Percentiles rank a stretch among this genome's conserved stretches.
These are phyloP conservation scores for Prolemur simus DNA, from an alignment of 2,113 vertebrate genomes.

Conservation along the genomic window DNA sequence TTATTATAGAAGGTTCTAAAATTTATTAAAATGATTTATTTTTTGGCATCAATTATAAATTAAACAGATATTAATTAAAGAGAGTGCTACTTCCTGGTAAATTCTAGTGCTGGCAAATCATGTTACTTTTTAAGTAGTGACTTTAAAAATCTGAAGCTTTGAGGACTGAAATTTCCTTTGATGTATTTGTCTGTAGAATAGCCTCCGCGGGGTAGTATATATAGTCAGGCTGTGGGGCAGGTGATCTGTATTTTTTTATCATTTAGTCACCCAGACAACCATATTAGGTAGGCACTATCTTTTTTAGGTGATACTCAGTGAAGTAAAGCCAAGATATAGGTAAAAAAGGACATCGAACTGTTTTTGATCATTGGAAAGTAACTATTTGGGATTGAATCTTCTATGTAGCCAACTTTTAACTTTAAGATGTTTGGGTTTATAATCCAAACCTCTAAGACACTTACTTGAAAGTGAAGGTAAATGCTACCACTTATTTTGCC, in stretches of 20 bases:
- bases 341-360: background rate
- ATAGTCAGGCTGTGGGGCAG: background rate
- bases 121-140: conserved; percentile 36
- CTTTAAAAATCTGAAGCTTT: conserved; percentile 49
- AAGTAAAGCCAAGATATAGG: background rate
- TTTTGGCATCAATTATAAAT: background rate
- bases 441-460: background rate
- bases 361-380: conserved; percentile 32
- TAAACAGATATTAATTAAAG: conserved; percentile 24
- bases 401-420: background rate
- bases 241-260: background rate
- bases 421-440: background rate
- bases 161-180: conserved; percentile 46
- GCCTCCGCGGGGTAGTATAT: background rate
- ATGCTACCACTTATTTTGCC: background rate
- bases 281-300: background rate
- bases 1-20: background rate
- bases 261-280: background rate
- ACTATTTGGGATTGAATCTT: background rate
- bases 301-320: background rate
- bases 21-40: conserved; percentile 26
- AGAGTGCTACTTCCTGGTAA: conserved; percentile 27
- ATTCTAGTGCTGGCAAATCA: background rate
- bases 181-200: background rate
- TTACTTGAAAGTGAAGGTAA: conserved; percentile 51